Evolutionary conservation across 37 sponge, comb jelly and placozoan genomes (phyloP), one percentile per base, ranked within the genome.

Genomic region (Tethya wilhelma): DNA sequence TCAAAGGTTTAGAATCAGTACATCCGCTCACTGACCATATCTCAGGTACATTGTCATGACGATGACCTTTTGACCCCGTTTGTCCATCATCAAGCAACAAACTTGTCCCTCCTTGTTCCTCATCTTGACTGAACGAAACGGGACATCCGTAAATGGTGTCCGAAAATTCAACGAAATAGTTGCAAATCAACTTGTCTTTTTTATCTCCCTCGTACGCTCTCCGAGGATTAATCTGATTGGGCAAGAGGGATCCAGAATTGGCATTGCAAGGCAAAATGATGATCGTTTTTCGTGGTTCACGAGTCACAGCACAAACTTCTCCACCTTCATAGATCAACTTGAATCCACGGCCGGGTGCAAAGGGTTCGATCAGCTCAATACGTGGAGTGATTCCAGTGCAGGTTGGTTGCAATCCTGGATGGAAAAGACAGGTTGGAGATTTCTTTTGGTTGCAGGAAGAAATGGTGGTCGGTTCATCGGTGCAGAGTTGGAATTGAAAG

Each of bases 21-120:
- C 89, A 89, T 28, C 89, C 89, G 2, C 56, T 64, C 30, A 89
- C 84, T 65, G 87, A 80, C 59, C 38, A 57, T 49, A 86, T 80
- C 34, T 59, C 42, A 28, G 80, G 79, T 2, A n/a, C n/a, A 64
- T 22, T 38, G 23, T 56, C 31, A 49, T 30, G 59, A 20, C 17
- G 5, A 33, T 5, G 19, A 7, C 11, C n/a, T 22, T 0, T 4
- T 37, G 67, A 36, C 80, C 11, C 28, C 28, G 20, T 30, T 11
- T 31, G 43, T 39, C 44, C 53, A 59, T 43, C 12, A 38, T 67
- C n/a, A n/a, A n/a, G n/a, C n/a, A n/a, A n/a, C n/a, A n/a, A n/a
- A n/a, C n/a, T n/a, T n/a, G n/a, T n/a, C n/a, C n/a, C n/a, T n/a
- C n/a, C n/a, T n/a, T n/a, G n/a, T n/a, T n/a, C n/a, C n/a, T n/a